Base-by-base conservation (phyloP, 2,797 vertebrate species). In the Molossus alvarezi region DNA sequence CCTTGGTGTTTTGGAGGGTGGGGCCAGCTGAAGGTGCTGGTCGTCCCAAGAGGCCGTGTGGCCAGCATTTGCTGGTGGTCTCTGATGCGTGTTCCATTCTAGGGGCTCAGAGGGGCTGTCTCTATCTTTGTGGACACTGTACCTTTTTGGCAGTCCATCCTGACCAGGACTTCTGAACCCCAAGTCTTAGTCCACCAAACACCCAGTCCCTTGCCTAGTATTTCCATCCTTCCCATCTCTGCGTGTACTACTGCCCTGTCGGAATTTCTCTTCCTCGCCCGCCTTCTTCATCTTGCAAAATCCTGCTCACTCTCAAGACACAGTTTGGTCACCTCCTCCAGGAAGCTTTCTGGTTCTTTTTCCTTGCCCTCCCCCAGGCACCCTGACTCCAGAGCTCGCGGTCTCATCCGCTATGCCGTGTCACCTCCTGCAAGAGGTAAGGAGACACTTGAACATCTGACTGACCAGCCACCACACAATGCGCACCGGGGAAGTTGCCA, bases 201-300 rank as follows among this genome's bases (percentile, higher is more conserved):
- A 6, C 23, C 33, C 20, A 2, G 0, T 48, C 9, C 64, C 20
- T 62, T 6, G 12, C 14, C 6, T 0, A 5, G 20, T 20, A 3
- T 58, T 73, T 33, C 60, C 27, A 0, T 0, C 3, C 53, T 48
- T 18, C 69, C 51, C 6, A 0, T 8, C 18, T 51, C 11, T 12
- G 73, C 75, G 14, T 0, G 5, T 4, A 71, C 69, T 23, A 0
- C 25, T 71, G 15, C 29, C 45, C 55, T 37, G 33, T 37, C 81
- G 8, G 11, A 14, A 41, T 23, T 58, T 23, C 65, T 62, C 84
- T 81, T 7, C 17, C 53, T 57, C 27, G 9, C 64, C 41, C 13
- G 55, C 67, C 37, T 73, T 33, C 48, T 75, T 62, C 27, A 3
- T 33, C 60, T 93, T 27, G 17, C 64, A 51, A 73, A 53, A 75